phyloP scores from a whole-genome alignment of 2,113 vertebrate species.

The Pelecanus crispus region DNA sequence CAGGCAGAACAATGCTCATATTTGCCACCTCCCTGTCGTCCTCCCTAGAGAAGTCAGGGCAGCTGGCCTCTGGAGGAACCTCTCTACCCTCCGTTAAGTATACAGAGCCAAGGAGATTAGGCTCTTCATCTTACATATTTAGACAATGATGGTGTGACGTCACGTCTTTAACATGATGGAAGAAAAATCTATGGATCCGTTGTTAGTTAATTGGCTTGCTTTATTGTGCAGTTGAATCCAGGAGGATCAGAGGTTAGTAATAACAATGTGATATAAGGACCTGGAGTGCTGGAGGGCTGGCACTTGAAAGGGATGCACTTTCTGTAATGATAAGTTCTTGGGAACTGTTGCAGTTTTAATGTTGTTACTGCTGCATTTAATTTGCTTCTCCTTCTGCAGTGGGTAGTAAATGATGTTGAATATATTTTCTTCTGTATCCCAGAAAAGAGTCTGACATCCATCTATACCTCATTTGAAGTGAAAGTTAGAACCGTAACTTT shows the following conservation, averaged over 20 bases:
- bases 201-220: background rate
- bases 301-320: background rate
- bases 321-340: conserved; percentile 4
- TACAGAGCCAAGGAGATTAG: background rate
- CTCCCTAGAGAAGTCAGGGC: background rate
- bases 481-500: background rate
- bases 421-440: background rate
- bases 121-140: background rate
- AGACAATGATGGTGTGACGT: background rate
- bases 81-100: background rate
- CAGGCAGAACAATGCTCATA: rapidly evolving
- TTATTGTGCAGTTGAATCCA: background rate
- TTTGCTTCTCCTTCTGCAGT: background rate
- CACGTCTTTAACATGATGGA: background rate
- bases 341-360: conserved; percentile 9
- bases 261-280: background rate
- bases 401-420: background rate
- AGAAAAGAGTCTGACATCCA: background rate
- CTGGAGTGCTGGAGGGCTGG: background rate
- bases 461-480: background rate
- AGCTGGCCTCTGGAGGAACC: background rate
- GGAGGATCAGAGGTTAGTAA: conserved; percentile 4
- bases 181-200: background rate
- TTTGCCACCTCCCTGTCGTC: background rate
- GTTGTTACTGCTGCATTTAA: background rate